Evolutionary conservation across 2,797 vertebrate genomes (phyloP).

Genomic region (Potorous gilbertii): DNA sequence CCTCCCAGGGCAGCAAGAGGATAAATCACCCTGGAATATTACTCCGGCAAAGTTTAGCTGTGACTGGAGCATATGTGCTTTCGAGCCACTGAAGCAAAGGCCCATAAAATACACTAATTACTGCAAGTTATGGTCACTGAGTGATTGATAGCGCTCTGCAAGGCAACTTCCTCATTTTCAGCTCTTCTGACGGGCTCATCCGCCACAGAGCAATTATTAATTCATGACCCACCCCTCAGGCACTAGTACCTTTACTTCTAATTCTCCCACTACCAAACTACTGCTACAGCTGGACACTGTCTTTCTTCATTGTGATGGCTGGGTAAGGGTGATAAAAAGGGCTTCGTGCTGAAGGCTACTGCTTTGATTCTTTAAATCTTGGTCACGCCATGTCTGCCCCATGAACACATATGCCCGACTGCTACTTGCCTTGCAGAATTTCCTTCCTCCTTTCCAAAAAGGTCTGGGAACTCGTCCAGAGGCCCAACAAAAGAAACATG

Average conservation of each 20-base stretch:
- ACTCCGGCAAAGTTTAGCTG: slow-evolving; percentile 87
- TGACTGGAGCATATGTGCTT: slow-evolving; percentile 88
- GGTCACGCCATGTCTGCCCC: slow-evolving; percentile 37
- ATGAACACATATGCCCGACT: slow-evolving; percentile 31
- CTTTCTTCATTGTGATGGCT: slow-evolving; percentile 52
- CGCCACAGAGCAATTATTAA: slow-evolving; percentile 86
- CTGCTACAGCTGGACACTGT: slow-evolving; percentile 74
- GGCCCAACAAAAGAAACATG: slow-evolving; percentile 22
- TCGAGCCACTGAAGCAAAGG: slow-evolving; percentile 88
- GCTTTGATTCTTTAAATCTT: slow-evolving; percentile 70
- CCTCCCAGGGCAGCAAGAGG: slow-evolving; percentile 87
- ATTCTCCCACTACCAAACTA: slow-evolving; percentile 67
- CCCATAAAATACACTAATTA: slow-evolving; percentile 93
- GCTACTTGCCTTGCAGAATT: slow-evolving; percentile 11
- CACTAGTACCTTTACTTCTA: slow-evolving; percentile 80
- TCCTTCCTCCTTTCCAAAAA: slow-evolving; percentile 13
- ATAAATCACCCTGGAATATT: slow-evolving; percentile 91
- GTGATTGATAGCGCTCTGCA: slow-evolving; percentile 90
- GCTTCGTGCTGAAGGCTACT: background rate
- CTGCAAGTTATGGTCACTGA: slow-evolving; percentile 91
- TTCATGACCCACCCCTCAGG: slow-evolving; percentile 88
- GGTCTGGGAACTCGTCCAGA: background rate
- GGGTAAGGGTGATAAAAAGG: slow-evolving; percentile 69
- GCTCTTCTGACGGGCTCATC: slow-evolving; percentile 85
- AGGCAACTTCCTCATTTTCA: slow-evolving; percentile 87